Conservation (phyloP, 1,140 invertebrate species). For the Scylla paramamosain region DNA sequence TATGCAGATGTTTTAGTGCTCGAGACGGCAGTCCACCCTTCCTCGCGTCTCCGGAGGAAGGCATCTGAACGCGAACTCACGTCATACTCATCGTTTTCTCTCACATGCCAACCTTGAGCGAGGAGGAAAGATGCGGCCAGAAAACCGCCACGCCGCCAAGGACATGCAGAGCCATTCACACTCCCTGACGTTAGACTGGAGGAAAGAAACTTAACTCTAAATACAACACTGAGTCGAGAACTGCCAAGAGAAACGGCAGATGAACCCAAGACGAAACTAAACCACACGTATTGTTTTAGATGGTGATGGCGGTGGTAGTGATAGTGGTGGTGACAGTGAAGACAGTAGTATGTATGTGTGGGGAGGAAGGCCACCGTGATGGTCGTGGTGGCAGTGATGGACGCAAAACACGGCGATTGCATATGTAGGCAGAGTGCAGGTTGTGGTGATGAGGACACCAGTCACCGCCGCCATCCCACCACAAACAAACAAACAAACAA, state of each 20-base stretch:
- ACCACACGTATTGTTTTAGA: neutral
- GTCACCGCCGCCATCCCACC: neutral
- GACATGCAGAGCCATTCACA: no score
- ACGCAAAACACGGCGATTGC: neutral
- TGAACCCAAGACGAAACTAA: neutral
- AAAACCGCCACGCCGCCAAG: no score
- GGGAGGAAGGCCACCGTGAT: neutral
- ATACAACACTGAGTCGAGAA: neutral
- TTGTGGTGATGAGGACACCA: neutral
- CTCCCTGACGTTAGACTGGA: neutral
- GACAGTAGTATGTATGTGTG: neutral
- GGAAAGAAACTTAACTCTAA: neutral
- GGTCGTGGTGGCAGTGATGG: neutral
- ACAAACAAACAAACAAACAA: neutral
- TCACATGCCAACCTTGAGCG: neutral
- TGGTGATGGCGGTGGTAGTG: neutral
- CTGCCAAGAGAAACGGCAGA: neutral
- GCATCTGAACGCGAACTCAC: neutral
- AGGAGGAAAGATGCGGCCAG: no score
- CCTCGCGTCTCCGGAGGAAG: neutral
- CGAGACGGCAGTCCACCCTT: neutral
- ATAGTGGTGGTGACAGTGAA: neutral
- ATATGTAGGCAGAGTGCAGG: neutral
- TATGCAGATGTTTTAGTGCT: neutral
- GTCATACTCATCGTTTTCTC: neutral